These are phyloP conservation scores for Himalopsyche phryganea DNA, from an alignment of 1,140 invertebrate species.

Conservation along the genomic window DNA sequence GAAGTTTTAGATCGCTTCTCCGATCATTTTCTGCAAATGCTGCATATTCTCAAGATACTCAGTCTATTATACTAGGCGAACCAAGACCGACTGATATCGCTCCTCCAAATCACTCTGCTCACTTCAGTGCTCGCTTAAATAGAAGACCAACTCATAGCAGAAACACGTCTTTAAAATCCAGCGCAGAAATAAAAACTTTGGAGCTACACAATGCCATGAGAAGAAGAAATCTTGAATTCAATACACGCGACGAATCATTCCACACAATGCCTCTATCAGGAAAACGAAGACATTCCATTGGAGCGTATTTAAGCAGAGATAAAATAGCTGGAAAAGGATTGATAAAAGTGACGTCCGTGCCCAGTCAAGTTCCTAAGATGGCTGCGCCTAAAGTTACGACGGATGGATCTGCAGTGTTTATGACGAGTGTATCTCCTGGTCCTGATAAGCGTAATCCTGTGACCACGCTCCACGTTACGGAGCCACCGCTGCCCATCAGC, in stretches of 20 bases:
- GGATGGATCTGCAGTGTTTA: slow-evolving; percentile 17
- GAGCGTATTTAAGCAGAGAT: slow-evolving; percentile 48
- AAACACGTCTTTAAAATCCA: slow-evolving; percentile 20
- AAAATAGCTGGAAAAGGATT: slow-evolving; percentile 34
- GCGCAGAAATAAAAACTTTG: slow-evolving; percentile 8
- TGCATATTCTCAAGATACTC: slow-evolving; percentile 44
- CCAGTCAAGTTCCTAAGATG: slow-evolving; percentile 49
- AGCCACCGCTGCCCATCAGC: slow-evolving; percentile 7
- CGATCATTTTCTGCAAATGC: slow-evolving; percentile 51
- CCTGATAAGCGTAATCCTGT: slow-evolving; percentile 15
- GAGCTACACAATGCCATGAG: slow-evolving; percentile 17
- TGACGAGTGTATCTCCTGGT: neutral
- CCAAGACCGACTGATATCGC: slow-evolving; percentile 42
- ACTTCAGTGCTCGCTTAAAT: slow-evolving; percentile 13
- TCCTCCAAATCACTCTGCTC: slow-evolving; percentile 29
- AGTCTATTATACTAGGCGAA: slow-evolving; percentile 49
- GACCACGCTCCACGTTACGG: slow-evolving; percentile 27
- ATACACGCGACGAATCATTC: slow-evolving; percentile 42
- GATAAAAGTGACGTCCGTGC: slow-evolving; percentile 47
- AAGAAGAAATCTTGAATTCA: slow-evolving; percentile 12
- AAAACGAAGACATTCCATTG: slow-evolving; percentile 50
- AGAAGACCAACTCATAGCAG: slow-evolving; percentile 24
- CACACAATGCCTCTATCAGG: slow-evolving; percentile 49
- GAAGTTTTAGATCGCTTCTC: slow-evolving; percentile 51
- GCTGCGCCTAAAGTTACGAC: slow-evolving; percentile 18